Percentiles rank a stretch among this genome's conserved stretches.
Conservation (phyloP, 1,140 invertebrate genomes). For the Yoshiicerus persimilis region DNA sequence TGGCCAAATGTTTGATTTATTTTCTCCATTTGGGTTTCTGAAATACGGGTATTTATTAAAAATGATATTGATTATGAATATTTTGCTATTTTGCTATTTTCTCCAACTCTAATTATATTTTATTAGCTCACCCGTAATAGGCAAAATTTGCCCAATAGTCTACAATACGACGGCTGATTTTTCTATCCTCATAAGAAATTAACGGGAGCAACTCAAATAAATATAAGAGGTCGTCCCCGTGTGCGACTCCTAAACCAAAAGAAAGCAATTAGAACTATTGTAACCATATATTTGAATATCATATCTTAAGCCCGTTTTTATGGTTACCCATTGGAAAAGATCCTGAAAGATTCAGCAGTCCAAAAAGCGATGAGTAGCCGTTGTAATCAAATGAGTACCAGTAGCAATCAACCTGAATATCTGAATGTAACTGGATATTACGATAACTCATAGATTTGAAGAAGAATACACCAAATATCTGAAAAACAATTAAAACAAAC, state of each 20-base stretch:
- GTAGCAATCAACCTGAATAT: conserved; percentile 3
- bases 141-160: conserved; percentile 49
- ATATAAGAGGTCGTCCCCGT: conserved; percentile 44
- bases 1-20: neutral
- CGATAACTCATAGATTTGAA: conserved; percentile 40
- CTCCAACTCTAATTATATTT: too few relatives aligned
- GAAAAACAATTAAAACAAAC: neutral
- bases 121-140: conserved; percentile 37
- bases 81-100: neutral
- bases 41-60: neutral
- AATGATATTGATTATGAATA: neutral
- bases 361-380: conserved; percentile 24
- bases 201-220: conserved; percentile 29
- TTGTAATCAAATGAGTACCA: conserved; percentile 44
- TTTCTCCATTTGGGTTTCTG: neutral
- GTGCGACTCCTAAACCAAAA: neutral
- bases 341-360: neutral
- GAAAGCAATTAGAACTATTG: conserved; percentile 3
- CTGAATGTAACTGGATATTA: conserved; percentile 37
- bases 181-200: conserved; percentile 26
- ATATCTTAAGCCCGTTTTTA: neutral
- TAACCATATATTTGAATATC: conserved; percentile 35
- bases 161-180: conserved; percentile 37
- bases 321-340: neutral
- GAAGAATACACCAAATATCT: conserved; percentile 42